A percentile compares a stretch with the other conserved stretches of the same genome.
These are phyloP conservation scores for Parotocinclus haroldoi DNA, from an alignment of 2,797 vertebrate species.

Conservation along the genomic window DNA sequence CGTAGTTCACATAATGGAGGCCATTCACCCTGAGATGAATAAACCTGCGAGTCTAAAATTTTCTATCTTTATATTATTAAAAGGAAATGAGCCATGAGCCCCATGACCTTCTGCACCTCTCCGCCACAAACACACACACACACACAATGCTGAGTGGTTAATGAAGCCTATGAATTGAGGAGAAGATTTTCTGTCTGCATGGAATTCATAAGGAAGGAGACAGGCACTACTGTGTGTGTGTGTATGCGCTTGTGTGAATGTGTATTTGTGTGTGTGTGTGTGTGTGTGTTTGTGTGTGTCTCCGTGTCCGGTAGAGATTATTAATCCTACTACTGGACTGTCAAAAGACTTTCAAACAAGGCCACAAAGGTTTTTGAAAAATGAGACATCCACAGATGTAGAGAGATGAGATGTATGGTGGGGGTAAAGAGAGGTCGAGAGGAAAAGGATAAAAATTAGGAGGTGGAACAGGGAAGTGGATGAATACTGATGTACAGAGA, in stretches of 20 bases:
- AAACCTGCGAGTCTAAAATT: slow-evolving; percentile 45
- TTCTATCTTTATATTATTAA: slow-evolving; percentile 56
- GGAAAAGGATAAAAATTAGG: no score
- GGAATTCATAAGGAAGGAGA: slow-evolving; percentile 24
- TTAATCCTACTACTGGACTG: slow-evolving; percentile 25
- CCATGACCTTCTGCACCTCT: slow-evolving; percentile 17
- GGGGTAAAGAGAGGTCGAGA: no score
- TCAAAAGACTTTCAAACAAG: slow-evolving; percentile 34
- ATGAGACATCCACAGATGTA: slow-evolving; percentile 30
- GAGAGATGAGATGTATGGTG: no score
- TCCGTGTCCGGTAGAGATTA: not conserved
- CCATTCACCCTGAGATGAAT: slow-evolving; percentile 46
- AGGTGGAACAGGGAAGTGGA: no score
- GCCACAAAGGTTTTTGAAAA: slow-evolving; percentile 31
- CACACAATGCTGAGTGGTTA: slow-evolving; percentile 20
- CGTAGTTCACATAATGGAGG: slow-evolving; percentile 49
- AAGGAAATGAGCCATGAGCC: slow-evolving; percentile 51
- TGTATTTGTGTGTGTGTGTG: slow-evolving; percentile 2
- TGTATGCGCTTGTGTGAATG: no score
- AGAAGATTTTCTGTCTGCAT: slow-evolving; percentile 29
- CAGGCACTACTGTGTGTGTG: slow-evolving; percentile 5
- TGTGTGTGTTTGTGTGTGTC: slow-evolving; percentile 5
- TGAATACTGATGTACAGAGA: no score
- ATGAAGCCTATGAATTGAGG: slow-evolving; percentile 34
- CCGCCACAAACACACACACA: slow-evolving; percentile 10